Evolutionary conservation across 1,140 invertebrate species (phyloP), one percentile per base, ranked within the genome.

Genomic region (Dolichoris vasculosae): DNA sequence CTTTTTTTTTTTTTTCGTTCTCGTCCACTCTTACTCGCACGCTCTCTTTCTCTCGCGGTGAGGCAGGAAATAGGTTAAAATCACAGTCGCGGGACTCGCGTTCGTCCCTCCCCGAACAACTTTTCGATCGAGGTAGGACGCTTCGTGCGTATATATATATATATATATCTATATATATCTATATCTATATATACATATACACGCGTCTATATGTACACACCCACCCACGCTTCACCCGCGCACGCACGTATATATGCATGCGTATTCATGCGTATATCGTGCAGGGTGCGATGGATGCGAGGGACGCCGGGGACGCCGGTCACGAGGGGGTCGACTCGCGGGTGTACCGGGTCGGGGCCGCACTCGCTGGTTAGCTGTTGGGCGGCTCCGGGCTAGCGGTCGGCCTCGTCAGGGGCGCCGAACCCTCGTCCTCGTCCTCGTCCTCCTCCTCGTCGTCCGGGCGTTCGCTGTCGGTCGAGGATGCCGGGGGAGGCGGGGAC

Each of bases 51-150:
- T 55, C 51, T 67, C 35, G 78, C 63, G n/a, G 43, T 82, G 84
- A 86, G 84, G 84, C 84, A 86, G 84, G 80, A 86, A 86, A 78
- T 86, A 64, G 84, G 73, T 78, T 86, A 86, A 82, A 82, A 86
- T 86, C 84, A 86, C 84, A 86, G 84, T 86, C 75, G 73, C 80
- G 80, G 79, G 84, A 82, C 69, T 82, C 80, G 84, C 79, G 46
- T 55, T 64, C 35, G 32, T 59, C 76, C 6, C 73, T 26, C 35
- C 59, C 35, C 55, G 4, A 17, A 35, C 32, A 2, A 3, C 0
- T 46, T 26, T 73, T 1, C 76, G n/a, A 13, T 64, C 75, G 63
- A 59, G 83, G 43, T 48, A 69, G 75, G 40, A 46, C 55, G n/a
- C 40, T 77, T 40, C 1, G 15, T 78, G 0, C 59, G 2, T 38